Evolutionary conservation across 1,140 invertebrate species (phyloP).

Genomic region (Zophobas atratus): DNA sequence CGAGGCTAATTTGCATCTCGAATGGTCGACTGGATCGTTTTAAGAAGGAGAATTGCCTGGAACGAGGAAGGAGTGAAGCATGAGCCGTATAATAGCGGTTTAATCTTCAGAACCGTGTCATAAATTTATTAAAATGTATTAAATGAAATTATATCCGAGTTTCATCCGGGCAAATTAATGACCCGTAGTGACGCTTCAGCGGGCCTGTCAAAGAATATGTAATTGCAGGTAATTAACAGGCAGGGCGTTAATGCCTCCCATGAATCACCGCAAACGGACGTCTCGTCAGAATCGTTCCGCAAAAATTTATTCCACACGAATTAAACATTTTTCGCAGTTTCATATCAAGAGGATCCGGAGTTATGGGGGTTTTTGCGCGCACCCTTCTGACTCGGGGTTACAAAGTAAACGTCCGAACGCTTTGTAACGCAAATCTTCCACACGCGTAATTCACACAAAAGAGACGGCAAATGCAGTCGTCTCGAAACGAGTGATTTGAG

Average conservation of each 20-base stretch:
- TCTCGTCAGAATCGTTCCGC: background rate
- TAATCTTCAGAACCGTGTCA: constrained; percentile 62
- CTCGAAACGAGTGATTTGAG: no score
- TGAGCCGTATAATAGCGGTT: constrained; percentile 66
- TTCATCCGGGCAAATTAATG: constrained; percentile 60
- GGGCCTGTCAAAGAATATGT: constrained; percentile 32
- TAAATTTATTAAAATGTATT: constrained; percentile 68
- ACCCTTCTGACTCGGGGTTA: no score
- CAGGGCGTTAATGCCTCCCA: background rate
- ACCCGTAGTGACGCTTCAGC: constrained; percentile 50
- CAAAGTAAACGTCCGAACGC: no score
- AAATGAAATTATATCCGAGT: constrained; percentile 65
- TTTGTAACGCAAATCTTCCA: no score
- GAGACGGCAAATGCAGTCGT: no score
- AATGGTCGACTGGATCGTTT: constrained; percentile 58
- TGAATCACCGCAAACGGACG: constrained; percentile 1
- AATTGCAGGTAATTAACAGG: constrained; percentile 32
- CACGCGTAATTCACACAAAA: no score
- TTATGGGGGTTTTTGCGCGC: no score
- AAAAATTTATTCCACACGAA: constrained; percentile 3
- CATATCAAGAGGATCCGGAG: background rate
- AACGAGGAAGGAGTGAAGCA: constrained; percentile 58
- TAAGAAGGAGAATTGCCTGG: constrained; percentile 58
- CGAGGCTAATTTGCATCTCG: constrained; percentile 63
- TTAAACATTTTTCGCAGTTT: background rate